phyloP scores from a whole-genome alignment of 64 coral and sea anemone species.

The Orbicella faveolata region DNA sequence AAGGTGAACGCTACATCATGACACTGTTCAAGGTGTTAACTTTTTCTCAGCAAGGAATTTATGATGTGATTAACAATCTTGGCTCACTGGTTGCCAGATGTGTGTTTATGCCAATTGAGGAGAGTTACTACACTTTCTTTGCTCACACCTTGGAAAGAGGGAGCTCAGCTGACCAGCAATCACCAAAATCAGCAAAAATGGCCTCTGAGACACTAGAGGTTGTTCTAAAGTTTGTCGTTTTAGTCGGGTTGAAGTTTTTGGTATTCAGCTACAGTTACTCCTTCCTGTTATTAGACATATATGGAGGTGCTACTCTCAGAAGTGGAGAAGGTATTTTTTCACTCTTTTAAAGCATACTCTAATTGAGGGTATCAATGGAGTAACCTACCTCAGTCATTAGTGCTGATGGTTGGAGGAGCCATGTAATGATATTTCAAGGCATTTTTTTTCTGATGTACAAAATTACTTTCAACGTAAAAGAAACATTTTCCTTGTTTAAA shows the following conservation, averaged over 20 bases:
- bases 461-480: too few species aligned
- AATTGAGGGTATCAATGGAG: too few species aligned
- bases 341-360: too few species aligned
- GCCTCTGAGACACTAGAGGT: conserved; percentile 79
- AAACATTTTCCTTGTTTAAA: not conserved
- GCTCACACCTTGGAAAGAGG: conserved; percentile 69
- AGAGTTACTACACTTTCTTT: conserved; percentile 96
- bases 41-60: conserved; percentile 96
- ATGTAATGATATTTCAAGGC: too few species aligned
- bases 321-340: conserved; percentile 78
- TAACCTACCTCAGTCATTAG: too few species aligned
- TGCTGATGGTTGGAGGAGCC: too few species aligned
- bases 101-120: conserved; percentile 96
- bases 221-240: conserved; percentile 83
- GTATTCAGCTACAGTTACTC: conserved; percentile 93
- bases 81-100: conserved; percentile 87
- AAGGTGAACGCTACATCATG: conserved; percentile 97
- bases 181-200: conserved; percentile 56
- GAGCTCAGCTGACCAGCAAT: conserved; percentile 64
- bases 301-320: conserved; percentile 87
- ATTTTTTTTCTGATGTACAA: too few species aligned
- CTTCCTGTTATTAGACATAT: conserved; percentile 86
- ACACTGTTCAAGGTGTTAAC: conserved; percentile 90
- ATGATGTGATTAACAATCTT: conserved; percentile 92
- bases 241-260: conserved; percentile 81